A percentile compares a stretch with the other conserved stretches of the same genome.
Conservation (phyloP, 2,113 vertebrate genomes). For the Corythaeola cristata region DNA sequence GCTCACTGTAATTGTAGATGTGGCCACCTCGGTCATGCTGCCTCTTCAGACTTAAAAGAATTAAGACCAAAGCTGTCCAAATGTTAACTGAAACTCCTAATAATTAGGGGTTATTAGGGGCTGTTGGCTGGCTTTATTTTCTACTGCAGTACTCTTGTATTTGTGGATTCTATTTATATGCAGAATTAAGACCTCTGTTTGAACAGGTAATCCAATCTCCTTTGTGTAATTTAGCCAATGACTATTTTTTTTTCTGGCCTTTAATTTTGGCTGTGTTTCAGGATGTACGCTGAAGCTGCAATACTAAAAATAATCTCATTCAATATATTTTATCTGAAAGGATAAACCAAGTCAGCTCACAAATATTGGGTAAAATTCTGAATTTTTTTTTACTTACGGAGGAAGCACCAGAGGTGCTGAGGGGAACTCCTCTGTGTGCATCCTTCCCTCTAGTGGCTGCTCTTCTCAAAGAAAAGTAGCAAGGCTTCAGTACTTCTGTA, state of each 20-base stretch:
- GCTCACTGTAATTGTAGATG: constrained; percentile 12
- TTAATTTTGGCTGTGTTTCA: constrained; percentile 36
- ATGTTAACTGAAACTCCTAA: constrained; percentile 54
- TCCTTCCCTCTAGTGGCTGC: constrained; percentile 45
- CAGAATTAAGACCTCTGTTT: constrained; percentile 52
- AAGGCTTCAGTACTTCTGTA: background rate
- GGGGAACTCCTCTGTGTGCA: background rate
- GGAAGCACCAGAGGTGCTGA: background rate
- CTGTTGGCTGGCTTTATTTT: constrained; percentile 30
- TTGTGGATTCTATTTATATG: constrained; percentile 31
- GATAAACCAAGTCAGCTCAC: background rate
- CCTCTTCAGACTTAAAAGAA: constrained; percentile 54
- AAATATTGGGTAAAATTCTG: background rate
- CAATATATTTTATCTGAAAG: background rate
- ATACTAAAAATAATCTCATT: constrained; percentile 23
- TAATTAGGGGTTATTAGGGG: constrained; percentile 41
- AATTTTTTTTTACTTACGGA: background rate
- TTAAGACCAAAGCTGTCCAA: constrained; percentile 59
- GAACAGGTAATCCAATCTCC: constrained; percentile 51
- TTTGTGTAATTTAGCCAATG: constrained; percentile 42
- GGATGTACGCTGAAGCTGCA: background rate
- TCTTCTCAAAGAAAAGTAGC: background rate
- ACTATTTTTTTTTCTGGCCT: background rate
- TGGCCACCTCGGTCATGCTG: background rate
- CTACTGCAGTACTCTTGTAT: background rate